phyloP scores from a whole-genome alignment of 1,140 invertebrate species.

The Trigoniulus corallinus region DNA sequence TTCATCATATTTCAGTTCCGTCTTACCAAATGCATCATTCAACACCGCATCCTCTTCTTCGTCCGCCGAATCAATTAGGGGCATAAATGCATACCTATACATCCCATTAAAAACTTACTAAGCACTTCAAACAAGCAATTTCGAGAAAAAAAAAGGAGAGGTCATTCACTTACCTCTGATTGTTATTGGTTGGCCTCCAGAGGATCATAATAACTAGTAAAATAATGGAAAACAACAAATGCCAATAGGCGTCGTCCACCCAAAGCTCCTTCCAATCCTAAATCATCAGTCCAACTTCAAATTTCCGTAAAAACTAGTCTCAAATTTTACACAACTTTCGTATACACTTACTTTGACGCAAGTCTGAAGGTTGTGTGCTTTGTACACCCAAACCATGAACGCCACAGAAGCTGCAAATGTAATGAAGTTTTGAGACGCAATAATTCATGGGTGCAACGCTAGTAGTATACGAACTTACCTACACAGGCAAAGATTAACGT shows the following conservation, averaged over 20 bases:
- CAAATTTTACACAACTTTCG: too few relatives aligned
- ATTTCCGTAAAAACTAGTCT: too few relatives aligned
- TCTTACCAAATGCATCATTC: constrained; percentile 57
- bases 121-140: constrained; percentile 1
- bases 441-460: neutral
- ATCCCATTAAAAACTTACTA: constrained; percentile 1
- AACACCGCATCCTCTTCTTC: constrained; percentile 61
- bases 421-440: constrained; percentile 9
- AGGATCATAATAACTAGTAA: constrained; percentile 82
- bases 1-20: too few relatives aligned
- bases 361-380: constrained; percentile 45
- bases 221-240: constrained; percentile 71
- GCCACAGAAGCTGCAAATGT: constrained; percentile 47
- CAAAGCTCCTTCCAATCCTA: constrained; percentile 79
- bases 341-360: constrained; percentile 56
- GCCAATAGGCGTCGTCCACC: constrained; percentile 89
- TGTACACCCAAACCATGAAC: constrained; percentile 84
- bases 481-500: constrained; percentile 76
- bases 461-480: constrained; percentile 21
- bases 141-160: constrained; percentile 10
- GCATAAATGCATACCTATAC: constrained; percentile 70
- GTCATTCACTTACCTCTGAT: constrained; percentile 70
- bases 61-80: constrained; percentile 69
- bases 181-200: constrained; percentile 86
- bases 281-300: too few relatives aligned